Base-by-base conservation (phyloP, 2,113 vertebrate species). In the Alethe diademata region DNA sequence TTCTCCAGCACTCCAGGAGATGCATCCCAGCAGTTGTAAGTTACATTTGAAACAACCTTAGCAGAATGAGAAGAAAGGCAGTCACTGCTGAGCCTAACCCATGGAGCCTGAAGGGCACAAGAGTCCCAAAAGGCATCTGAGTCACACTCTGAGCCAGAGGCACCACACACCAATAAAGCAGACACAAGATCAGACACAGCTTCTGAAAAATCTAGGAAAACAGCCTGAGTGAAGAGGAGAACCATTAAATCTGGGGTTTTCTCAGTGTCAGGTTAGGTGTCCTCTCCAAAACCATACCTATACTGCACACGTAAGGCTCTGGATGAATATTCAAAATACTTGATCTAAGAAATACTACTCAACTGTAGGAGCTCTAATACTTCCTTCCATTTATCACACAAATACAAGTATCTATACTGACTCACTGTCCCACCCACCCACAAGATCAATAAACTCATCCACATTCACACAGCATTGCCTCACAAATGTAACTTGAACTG, bases 191-290 rank as follows among this genome's bases (percentile, higher is more conserved):
- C 33, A 83, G 72, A 40, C 26, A 20, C 6, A 80, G 35, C 33
- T 83, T 94, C 78, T 83, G 64, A 80, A 50, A 66, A 47, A 15
- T 20, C 24, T 47, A 51, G 71, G 66, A 58, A 13, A 93, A 50
- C 36, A 78, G 71, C 16, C 31, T n/a, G 29, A 66, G 5, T 28
- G 24, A 74, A 86, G 16, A 79, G 29, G 4, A 81, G 36, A 86
- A 56, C 14, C 38, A 43, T 12, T 65, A 66, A 36, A 57, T 47
- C 9, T 47, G 58, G 11, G 25, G 53, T 79, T 85, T 25, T 20
- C 57, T 50, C 4, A 3, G 25, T 33, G 24, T 29, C 54, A 86
- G 15, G 14, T 73, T 62, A 83, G 19, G 7, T 70, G 8, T 76
- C 10, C 7, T 58, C 47, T 70, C 29, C 67, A 62, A 73, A 72